Base-by-base conservation (phyloP, 2,113 vertebrate genomes). In the Paracanthobrama guichenoti region DNA sequence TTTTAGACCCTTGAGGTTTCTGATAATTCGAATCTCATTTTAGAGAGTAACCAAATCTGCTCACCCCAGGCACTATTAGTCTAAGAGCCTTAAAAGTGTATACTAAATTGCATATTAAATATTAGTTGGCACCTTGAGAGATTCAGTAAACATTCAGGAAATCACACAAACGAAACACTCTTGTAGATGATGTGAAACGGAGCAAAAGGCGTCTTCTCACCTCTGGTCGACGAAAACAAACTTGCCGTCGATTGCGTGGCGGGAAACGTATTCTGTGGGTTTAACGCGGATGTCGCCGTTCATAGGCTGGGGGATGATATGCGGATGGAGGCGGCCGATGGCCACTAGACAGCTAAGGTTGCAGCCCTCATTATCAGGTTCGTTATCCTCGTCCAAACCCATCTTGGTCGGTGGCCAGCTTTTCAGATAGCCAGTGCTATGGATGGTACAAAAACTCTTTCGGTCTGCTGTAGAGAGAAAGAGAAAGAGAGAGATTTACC, bases 221-320 rank as follows among this genome's bases (percentile, higher is more conserved):
- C 98, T 98, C 95, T 99, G 98, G 89, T 99, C 98, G 20, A 99
- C 98, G n/a, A 99, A 99, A 90, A 99, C 97, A 82, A 99, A 99
- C 46, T 99, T 99, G 2, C 98, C 98, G 5, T 99, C 98, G 82
- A 99, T 98, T 24, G 98, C 97, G 22, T 99, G 97, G 8, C 98
- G 96, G 67, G 98, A 99, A 82, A 99, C 97, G 59, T 97, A 99
- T 28, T 99, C 98, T 0, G 97, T 98, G 82, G 98, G 95, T 55
- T 99, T 99, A 80, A 99, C 97, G 24, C 97, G 91, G 94, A 99
- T 99, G 86, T 99, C 97, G 0, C 96, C 95, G 4, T 96, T 95
- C 75, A 92, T 95, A 0, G 97, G 95, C 77, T 97, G 97, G 2
- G 96, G 96, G 14, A 97, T 94, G 81, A 99, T 95, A 20, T 99